Base-by-base conservation (phyloP, 2,797 vertebrate species). In the Notolepis coatsorum region DNA sequence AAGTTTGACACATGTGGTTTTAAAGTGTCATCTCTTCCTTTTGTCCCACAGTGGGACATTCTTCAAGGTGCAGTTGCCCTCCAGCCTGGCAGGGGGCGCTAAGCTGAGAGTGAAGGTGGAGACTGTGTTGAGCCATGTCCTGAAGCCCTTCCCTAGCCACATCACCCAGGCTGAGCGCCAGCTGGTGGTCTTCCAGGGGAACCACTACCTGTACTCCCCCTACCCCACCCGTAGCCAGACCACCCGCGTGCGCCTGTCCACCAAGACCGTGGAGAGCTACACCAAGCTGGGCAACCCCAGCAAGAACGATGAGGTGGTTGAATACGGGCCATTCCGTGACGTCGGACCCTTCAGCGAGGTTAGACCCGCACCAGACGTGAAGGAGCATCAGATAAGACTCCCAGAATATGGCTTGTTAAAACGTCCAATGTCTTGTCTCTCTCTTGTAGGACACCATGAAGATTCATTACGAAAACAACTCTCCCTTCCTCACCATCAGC, bases 401-500 rank as follows among this genome's bases (percentile, higher is more conserved):
- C n/a, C 20, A 4, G 3, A 37, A 7, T 23, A 17, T 53, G 20
- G 2, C 8, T 15, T 46, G 17, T 15, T 63, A 3, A 56, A 47
- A 23, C 1, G 5, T 43, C 25, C 2, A 15, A 18, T 54, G 9
- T 48, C 63, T 4, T 49, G 10, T 68, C 13, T 56, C 15, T 51
- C 5, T 4, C 48, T 24, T 0, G 38, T 76, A 99, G 98, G 97
- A 99, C 61, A 48, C 88, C 3, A 88, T 99, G 88, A 98, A 93
- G 85, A 93, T 99, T 35, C 98, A 99, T 81, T 99, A 96, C 13
- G 97, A 99, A 88, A 99, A 99, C 90, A 99, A 99, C 85, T 88
- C 90, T 1, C 98, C 98, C 0, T 99, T 99, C 90, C 92, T 99
- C 68, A 98, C 97, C 61, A 96, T 99, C 84, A 95, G 95, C 73